Base-by-base conservation (phyloP, 2,888 invertebrate species). In the Himalopsyche japonica region DNA sequence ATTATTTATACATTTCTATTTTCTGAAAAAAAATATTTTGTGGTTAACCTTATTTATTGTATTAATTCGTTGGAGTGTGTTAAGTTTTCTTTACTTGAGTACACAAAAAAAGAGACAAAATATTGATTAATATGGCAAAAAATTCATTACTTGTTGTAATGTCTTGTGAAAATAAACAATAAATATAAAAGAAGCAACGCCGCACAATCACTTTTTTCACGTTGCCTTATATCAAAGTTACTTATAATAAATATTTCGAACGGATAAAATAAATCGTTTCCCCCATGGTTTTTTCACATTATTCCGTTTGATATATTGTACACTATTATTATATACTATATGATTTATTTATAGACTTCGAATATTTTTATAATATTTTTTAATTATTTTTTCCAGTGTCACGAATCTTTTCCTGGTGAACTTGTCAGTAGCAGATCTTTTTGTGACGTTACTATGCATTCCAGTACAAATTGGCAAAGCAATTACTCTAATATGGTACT, bases 381-480 rank as follows among this genome's bases (percentile, higher is more conserved):
- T 8, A 18, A 43, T 86, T 81, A 87, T 89, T 91, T 89, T 91
- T 93, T 88, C 27, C 94, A 96, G 96, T 88, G 94, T 95, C 0
- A 95, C 95, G 8, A 96, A 95, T 90, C 95, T 95, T 88, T 95
- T 95, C 90, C 92, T 96, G 88, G 95, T 96, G 88, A 96, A 95
- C 89, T 90, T 96, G 85, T 95, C 95, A 0, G 93, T 95, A 84
- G 95, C 95, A 0, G 96, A 96, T 88, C 91, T 96, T 7, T 91
- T 96, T 86, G 95, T 96, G 87, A 95, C 95, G 0, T 89, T 94
- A 86, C 93, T 96, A 88, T 95, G 96, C 89, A 96, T 96, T 95
- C 96, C 95, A 0, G 94, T 94, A 87, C 94, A 95, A 86, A 94
- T 95, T 76, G 94, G 94, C 85, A 94, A 94, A 89, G 93, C 95